Base-by-base conservation (phyloP, 2,888 invertebrate species). In the Anthophora plumipes region DNA sequence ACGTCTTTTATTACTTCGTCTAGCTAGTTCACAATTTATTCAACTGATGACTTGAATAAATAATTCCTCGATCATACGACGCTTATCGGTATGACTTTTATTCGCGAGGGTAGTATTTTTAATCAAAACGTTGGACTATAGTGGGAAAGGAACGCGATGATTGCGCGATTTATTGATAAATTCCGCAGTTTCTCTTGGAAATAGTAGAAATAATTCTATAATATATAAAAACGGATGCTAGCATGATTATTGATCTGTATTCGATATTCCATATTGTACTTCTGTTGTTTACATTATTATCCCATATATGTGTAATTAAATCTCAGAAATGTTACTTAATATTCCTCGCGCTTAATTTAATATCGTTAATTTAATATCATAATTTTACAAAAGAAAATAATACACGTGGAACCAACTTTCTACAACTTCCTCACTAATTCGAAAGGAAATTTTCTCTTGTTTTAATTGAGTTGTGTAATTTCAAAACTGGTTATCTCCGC, bases 91-190 rank as follows among this genome's bases (percentile, higher is more conserved):
- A 41, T 9, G 25, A 43, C 43, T 55, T 68, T 46, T 43, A 43
- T 31, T 43, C 55, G 8, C 41, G n/a, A 14, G 22, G 7, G 8
- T 57, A 55, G 9, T 46, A 68, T 68, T 68, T 68, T 68, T 68
- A 68, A 70, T 60, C 50, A 70, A 63, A 71, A 46, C 41, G 61
- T 43, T 54, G 31, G 14, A 61, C 52, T 41, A 41, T 52, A 54
- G 20, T 31, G 43, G 8, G 41, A 41, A 63, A 20, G 61, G 52
- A 52, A 43, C 48, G 70, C 48, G 20, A 59, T 50, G 70, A 39
- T 41, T 25, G 50, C 41, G 37, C 20, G 50, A 43, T 48, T 55
- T 55, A 68, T 68, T 57, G 43, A 55, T 46, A 68, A 46, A 68
- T 68, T 59, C 41, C 43, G 0, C 11, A 7, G 5, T 41, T 59